Evolutionary conservation across 1,140 invertebrate genomes (phyloP), one percentile per base, ranked within the genome.

Genomic region (Zaprionus taronus): DNA sequence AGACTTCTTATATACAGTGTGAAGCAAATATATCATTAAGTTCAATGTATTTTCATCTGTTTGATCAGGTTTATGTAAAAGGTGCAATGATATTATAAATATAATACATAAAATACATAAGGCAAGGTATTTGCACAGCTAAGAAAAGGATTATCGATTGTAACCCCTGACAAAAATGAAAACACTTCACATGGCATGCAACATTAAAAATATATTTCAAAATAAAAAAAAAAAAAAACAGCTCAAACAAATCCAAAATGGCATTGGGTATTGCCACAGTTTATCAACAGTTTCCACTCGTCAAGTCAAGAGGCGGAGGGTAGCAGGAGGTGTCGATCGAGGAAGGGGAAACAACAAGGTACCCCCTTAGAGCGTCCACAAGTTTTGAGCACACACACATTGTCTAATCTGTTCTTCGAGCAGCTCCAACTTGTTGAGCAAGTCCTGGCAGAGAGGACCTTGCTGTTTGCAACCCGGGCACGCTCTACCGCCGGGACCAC

Each of bases 401-500:
- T 53, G n/a, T n/a, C 34, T 70, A 11, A 80, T 5, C 41, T 3
- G 31, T 0, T 14, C 11, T 5, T 55, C 51, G 4, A 66, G 22
- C 12, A 2, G 3, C 0, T 75, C 15, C 11, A 81, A 14, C 9
- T 66, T 1, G 0, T 22, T 14, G 1, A 75, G 2, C 14, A 79
- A 26, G 0, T 78, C 44, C 24, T n/a, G 1, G 56, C 69, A 74
- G 31, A 70, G 61, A 0, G 36, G 2, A 1, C 34, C 31, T 11
- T 58, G 38, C 0, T 2, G 0, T 2, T 38, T 31, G 24, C 80
- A 82, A 5, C 64, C 78, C 0, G 4, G 5, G 22, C 80, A 81
- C 14, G 47, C 4, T 0, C 22, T 47, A n/a, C 80, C 80, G 1
- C 79, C 80, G 9, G 80, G 80, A n/a, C 80, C 70, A 20, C 75